These are phyloP conservation scores for Lithophane socia DNA, from an alignment of 2,888 invertebrate genomes.

Conservation along the genomic window DNA sequence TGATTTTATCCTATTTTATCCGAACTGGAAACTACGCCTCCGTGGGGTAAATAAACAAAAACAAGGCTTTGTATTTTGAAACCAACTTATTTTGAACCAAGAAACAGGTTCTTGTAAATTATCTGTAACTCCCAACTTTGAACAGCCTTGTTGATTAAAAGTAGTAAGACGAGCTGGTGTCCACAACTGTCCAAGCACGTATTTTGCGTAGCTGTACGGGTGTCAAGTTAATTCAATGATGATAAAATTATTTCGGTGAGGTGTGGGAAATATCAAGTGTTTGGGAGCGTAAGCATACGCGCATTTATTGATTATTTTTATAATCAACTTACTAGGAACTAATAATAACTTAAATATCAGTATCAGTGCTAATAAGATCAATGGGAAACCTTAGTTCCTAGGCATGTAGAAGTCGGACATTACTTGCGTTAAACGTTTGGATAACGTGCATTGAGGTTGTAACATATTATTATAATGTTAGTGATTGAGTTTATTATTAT, in stretches of 20 bases:
- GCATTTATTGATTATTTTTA: constrained; percentile 30
- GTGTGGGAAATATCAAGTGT: constrained; percentile 17
- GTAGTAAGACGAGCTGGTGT: background rate
- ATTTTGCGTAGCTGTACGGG: background rate
- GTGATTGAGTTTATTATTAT: constrained; percentile 4
- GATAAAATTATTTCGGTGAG: constrained; percentile 6
- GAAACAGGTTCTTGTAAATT: background rate
- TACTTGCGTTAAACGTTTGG: constrained; percentile 3
- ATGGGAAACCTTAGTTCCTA: constrained; percentile 26
- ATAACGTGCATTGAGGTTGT: background rate
- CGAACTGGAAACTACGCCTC: constrained; percentile 32
- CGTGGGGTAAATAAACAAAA: constrained; percentile 24
- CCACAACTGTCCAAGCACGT: background rate
- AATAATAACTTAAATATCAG: background rate
- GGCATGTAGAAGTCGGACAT: background rate
- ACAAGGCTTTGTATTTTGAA: constrained; percentile 21
- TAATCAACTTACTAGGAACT: background rate
- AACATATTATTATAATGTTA: background rate
- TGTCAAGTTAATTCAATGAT: background rate
- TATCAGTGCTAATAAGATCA: constrained; percentile 40
- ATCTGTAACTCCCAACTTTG: background rate
- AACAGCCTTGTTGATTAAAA: background rate
- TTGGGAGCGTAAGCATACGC: constrained; percentile 8
- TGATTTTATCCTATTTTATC: constrained; percentile 38
- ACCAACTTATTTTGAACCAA: constrained; percentile 29